These are phyloP conservation scores for Tupiocoris notatus DNA, from an alignment of 2,888 invertebrate genomes.

Conservation along the genomic window DNA sequence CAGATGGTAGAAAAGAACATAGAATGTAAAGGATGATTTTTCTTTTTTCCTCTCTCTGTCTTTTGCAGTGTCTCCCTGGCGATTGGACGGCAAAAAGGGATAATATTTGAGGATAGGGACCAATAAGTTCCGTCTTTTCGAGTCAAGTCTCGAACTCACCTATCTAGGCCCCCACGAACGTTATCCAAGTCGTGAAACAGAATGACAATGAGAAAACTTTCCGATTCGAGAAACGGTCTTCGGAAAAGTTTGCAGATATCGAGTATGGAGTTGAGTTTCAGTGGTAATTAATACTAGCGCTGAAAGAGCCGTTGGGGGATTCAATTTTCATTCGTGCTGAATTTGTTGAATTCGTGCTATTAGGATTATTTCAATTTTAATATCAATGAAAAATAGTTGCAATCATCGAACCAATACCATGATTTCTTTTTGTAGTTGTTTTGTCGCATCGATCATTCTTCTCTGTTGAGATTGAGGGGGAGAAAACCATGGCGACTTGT, in stretches of 20 bases:
- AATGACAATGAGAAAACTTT: slow-evolving; percentile 20
- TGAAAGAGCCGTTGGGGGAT: neutral
- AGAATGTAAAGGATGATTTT: neutral
- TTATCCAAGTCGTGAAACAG: slow-evolving; percentile 18
- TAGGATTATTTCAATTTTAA: too few species aligned
- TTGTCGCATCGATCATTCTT: too few species aligned
- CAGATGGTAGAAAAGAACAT: neutral
- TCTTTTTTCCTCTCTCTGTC: neutral
- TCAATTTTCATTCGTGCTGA: neutral
- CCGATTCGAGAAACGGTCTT: slow-evolving; percentile 2
- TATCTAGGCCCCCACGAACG: slow-evolving; percentile 7
- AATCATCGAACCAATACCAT: too few species aligned
- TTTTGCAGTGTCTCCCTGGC: neutral
- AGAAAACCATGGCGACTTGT: too few species aligned
- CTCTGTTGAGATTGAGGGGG: too few species aligned
- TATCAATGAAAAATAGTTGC: too few species aligned
- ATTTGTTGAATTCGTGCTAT: too few species aligned
- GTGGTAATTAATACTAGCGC: neutral
- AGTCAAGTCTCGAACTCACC: slow-evolving; percentile 27
- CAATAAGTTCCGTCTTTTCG: slow-evolving; percentile 26
- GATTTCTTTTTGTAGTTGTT: too few species aligned
- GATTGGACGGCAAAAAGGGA: slow-evolving; percentile 3
- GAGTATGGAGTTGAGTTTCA: neutral
- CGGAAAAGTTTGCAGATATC: neutral
- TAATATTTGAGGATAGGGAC: slow-evolving; percentile 31